Evolutionary conservation across 2,888 invertebrate genomes (phyloP).

Genomic region (Halictus ligatus): DNA sequence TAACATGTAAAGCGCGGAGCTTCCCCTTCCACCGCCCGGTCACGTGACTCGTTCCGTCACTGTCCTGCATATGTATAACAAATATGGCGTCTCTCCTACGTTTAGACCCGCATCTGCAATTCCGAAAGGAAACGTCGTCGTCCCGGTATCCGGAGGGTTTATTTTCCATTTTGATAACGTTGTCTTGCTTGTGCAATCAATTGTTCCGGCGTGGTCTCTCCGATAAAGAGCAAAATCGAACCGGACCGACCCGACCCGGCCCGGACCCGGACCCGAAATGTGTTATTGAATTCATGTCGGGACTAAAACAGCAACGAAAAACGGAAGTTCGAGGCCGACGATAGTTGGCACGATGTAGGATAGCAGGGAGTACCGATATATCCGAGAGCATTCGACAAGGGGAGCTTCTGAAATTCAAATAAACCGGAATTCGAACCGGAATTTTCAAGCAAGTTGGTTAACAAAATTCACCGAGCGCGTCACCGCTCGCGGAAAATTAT

Average conservation of each 20-base stretch:
- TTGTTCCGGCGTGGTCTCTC: neutral
- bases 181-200: neutral
- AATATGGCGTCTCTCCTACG: too few species aligned
- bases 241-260: too few species aligned
- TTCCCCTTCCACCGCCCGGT: too few species aligned
- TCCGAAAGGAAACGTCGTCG: too few species aligned
- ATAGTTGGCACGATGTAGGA: neutral
- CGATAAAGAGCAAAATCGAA: neutral
- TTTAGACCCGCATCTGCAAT: too few species aligned
- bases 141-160: too few species aligned
- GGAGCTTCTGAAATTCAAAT: slow-evolving; percentile 1
- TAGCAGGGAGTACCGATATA: neutral
- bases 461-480: neutral
- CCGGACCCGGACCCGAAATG: neutral
- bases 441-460: neutral
- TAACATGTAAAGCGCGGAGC: too few species aligned
- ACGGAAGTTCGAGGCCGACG: neutral
- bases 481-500: neutral
- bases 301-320: neutral
- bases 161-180: too few species aligned
- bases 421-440: neutral
- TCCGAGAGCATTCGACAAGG: neutral
- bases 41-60: too few species aligned
- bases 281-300: neutral
- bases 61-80: too few species aligned